Base-by-base conservation (phyloP, 2,888 invertebrate genomes). In the Galeruca laticollis region DNA sequence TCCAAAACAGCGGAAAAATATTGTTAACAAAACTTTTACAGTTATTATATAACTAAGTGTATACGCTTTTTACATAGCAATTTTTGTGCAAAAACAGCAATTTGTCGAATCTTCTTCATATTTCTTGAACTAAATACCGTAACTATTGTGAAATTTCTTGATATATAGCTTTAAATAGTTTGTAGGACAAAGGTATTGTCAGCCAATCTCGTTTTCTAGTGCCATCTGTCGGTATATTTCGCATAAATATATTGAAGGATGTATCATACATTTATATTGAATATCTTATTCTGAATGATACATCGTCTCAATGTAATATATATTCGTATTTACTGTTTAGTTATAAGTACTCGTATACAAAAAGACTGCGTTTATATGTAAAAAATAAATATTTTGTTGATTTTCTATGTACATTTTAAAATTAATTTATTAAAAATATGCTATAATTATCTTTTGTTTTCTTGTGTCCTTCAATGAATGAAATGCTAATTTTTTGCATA, bases 121-220 rank as follows among this genome's bases (percentile, higher is more conserved):
- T n/a, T n/a, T n/a, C n/a, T n/a, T n/a, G n/a, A n/a, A n/a, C n/a
- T n/a, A n/a, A n/a, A n/a, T 40, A 40, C n/a, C 11, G 4, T n/a
- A 13, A 3, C n/a, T 11, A 13, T 47, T 15, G 2, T 9, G 15
- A 6, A 47, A 18, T 47, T 18, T 18, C 9, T 15, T 18, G 18
- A 15, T 47, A 15, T 9, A 18, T 47, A 47, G 47, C 47, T 47
- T 47, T 47, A 47, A 47, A 47, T 47, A 47, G 47, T 47, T 15
- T 15, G 47, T 47, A 47, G 47, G 15, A 47, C 43, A 31, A 68
- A 52, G 26, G 47, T 61, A 62, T 67, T 62, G 57, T 67, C 59
- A 57, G 37, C 43, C 37, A n/a, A 64, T 60, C 51, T 62, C 52
- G 62, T 62, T 52, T 62, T 62, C 62, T 26, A 62, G 62, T 62